Conservation (phyloP, 1,140 invertebrate species). For the Bombus pyrosoma region DNA sequence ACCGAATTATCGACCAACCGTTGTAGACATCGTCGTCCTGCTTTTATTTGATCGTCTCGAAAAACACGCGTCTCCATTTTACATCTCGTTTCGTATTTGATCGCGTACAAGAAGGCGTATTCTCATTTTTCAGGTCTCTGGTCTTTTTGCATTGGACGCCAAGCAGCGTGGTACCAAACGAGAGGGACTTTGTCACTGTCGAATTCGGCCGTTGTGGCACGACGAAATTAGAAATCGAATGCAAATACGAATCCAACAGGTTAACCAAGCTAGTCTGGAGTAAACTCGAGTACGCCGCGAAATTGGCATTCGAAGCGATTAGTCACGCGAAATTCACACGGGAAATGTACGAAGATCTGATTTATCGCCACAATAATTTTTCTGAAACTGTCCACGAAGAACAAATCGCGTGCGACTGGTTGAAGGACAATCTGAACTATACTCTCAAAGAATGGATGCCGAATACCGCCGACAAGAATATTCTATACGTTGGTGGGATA, state of each 20-base stretch:
- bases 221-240: slow-evolving; percentile 75
- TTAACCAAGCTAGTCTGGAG: slow-evolving; percentile 87
- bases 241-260: slow-evolving; percentile 86
- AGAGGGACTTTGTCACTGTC: slow-evolving; percentile 81
- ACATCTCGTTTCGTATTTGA: background rate
- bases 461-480: slow-evolving; percentile 81
- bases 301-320: slow-evolving; percentile 83
- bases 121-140: slow-evolving; percentile 77
- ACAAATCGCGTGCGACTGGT: slow-evolving; percentile 88
- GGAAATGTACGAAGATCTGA: slow-evolving; percentile 83
- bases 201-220: slow-evolving; percentile 84
- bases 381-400: slow-evolving; percentile 69
- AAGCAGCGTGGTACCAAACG: slow-evolving; percentile 84
- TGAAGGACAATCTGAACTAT: slow-evolving; percentile 82
- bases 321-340: slow-evolving; percentile 84
- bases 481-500: slow-evolving; percentile 88
- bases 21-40: background rate
- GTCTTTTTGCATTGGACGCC: slow-evolving; percentile 88
- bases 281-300: slow-evolving; percentile 82
- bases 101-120: background rate
- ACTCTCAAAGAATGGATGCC: slow-evolving; percentile 84
- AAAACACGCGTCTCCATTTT: background rate
- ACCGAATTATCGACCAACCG: slow-evolving; percentile 5
- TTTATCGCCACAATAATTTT: slow-evolving; percentile 79
- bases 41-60: background rate